Evolutionary conservation across 1,140 invertebrate genomes (phyloP).

Genomic region (Lepidurus apus): DNA sequence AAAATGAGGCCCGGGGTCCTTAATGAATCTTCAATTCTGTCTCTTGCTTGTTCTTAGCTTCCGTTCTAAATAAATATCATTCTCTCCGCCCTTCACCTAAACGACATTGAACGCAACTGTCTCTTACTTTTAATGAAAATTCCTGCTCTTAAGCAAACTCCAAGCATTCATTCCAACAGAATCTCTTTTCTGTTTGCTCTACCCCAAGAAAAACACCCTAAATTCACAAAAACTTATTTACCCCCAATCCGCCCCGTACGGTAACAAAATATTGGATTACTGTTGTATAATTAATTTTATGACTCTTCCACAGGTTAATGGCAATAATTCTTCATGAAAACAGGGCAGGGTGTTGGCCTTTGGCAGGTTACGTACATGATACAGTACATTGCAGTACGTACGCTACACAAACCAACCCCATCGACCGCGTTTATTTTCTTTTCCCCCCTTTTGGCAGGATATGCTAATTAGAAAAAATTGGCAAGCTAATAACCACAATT

Average conservation of each 20-base stretch:
- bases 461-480: constrained; percentile 16
- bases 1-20: neutral
- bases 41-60: neutral
- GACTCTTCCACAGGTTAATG: constrained; percentile 5
- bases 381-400: no score
- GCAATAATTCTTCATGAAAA: neutral
- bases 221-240: no score
- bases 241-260: no score
- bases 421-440: no score
- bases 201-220: no score
- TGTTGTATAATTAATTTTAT: neutral
- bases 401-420: no score
- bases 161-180: neutral
- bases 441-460: no score
- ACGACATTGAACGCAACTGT: neutral
- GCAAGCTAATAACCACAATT: constrained; percentile 2
- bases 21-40: neutral
- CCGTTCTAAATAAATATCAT: constrained; percentile 11
- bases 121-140: neutral
- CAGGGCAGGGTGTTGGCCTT: neutral
- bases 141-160: neutral
- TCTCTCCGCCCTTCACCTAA: neutral
- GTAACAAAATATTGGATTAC: neutral
- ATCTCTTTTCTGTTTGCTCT: no score
- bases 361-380: neutral